Evolutionary conservation across 2,888 invertebrate species (phyloP), one percentile per base, ranked within the genome.

Genomic region (Dicycla oo): DNA sequence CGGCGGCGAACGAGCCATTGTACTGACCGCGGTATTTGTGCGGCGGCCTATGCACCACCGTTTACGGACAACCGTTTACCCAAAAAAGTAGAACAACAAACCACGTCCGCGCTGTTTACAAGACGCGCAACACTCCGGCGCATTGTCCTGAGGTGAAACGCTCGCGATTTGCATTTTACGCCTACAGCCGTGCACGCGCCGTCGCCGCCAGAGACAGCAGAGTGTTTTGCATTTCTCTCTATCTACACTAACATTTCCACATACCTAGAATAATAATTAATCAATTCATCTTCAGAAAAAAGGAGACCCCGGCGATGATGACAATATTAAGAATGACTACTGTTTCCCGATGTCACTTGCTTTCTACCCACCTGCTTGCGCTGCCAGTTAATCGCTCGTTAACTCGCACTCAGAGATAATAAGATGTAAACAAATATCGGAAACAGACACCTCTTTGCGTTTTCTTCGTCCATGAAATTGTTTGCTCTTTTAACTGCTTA

Each of bases 21-120:
- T 95, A 90, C 91, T 87, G 90, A 88, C 89, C 85, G 91, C 87
- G 92, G 94, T 92, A 94, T 94, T 93, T 93, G 91, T 90, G 94
- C 94, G 94, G 94, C 93, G 86, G 88, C 93, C 94, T 95, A 92
- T 95, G 90, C 91, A 88, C 80, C 84, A 78, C 95, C 95, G 91
- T 94, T 93, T 95, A 95, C 88, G 96, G 95, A 88, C 87, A 88
- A 92, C 91, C 92, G 92, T 93, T 95, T 93, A 94, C 91, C 95
- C 95, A 95, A 96, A 96, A 95, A 95, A 95, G 96, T 95, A 94
- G 94, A 94, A 94, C 95, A 93, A 92, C 94, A 91, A 93, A 92
- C 93, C 92, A 90, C 91, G 92, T 90, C 92, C 87, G 88, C 86
- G 91, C 89, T 95, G 95, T 95, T 96, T 94, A 95, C 96, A 95